phyloP scores from a whole-genome alignment of 2,888 invertebrate genomes.

The Sphinx pinastri region DNA sequence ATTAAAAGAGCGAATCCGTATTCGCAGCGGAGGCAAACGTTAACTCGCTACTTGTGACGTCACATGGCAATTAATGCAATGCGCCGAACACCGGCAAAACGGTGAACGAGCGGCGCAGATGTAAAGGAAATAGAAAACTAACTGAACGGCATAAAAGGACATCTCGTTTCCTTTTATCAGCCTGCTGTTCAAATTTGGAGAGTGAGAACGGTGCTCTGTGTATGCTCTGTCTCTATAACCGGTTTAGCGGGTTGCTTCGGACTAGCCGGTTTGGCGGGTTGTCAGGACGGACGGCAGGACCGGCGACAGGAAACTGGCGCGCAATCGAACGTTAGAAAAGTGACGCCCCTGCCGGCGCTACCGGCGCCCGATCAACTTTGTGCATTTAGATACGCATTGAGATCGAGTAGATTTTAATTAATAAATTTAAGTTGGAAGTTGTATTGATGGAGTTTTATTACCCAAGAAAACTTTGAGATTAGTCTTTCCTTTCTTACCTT shows the following conservation, averaged over 20 bases:
- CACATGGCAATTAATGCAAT: slow-evolving; percentile 1
- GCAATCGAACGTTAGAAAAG: slow-evolving; percentile 33
- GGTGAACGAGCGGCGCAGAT: not conserved
- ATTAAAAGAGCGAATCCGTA: not conserved
- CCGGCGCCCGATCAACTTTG: not conserved
- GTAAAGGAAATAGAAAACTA: slow-evolving; percentile 24
- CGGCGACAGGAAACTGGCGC: slow-evolving; percentile 49
- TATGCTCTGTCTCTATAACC: not conserved
- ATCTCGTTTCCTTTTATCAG: slow-evolving; percentile 13
- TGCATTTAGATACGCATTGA: not conserved
- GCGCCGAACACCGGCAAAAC: not conserved
- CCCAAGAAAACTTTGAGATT: too few relatives aligned
- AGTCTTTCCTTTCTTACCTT: too few relatives aligned
- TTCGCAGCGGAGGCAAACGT: not conserved
- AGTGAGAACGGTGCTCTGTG: not conserved
- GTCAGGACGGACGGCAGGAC: slow-evolving; percentile 23
- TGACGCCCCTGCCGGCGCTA: not conserved
- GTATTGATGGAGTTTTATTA: too few relatives aligned
- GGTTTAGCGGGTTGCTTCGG: slow-evolving; percentile 3
- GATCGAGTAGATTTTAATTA: not conserved
- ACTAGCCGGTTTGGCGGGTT: not conserved
- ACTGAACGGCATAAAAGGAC: slow-evolving; percentile 20
- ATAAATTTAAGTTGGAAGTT: not conserved
- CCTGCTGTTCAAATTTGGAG: slow-evolving; percentile 12
- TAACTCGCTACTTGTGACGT: not conserved